These are phyloP conservation scores for Proisotoma minuta DNA, from an alignment of 2,888 invertebrate species.

Conservation along the genomic window DNA sequence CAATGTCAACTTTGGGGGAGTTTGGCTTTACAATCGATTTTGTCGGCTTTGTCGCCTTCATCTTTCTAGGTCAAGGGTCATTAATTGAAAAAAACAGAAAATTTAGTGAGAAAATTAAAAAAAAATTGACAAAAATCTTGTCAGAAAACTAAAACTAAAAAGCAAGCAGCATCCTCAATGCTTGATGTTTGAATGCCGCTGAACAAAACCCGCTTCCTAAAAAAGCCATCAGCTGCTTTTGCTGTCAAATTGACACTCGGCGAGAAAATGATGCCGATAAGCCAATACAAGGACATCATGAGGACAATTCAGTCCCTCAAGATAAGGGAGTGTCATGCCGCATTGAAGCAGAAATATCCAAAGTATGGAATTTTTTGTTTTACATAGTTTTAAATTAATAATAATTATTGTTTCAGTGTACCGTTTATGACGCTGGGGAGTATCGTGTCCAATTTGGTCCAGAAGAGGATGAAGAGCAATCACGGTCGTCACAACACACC, in stretches of 20 bases:
- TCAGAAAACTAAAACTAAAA: no score
- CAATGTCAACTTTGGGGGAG: slow-evolving; percentile 1
- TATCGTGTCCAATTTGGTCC: slow-evolving; percentile 64
- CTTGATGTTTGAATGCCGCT: no score
- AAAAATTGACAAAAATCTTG: no score
- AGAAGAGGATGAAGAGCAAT: slow-evolving; percentile 61
- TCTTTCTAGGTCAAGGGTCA: no score
- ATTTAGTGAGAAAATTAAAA: no score
- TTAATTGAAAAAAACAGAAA: no score
- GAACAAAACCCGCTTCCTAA: no score
- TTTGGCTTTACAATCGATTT: no score
- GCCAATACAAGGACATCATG: slow-evolving; percentile 39
- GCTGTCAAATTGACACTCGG: no score
- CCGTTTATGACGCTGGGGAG: slow-evolving; percentile 63
- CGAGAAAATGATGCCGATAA: slow-evolving; percentile 41
- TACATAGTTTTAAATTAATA: slow-evolving; percentile 10
- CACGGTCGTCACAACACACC: slow-evolving; percentile 60
- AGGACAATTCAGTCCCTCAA: slow-evolving; percentile 34
- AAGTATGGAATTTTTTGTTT: slow-evolving; percentile 28
- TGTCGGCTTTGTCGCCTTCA: no score
- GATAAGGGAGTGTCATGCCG: slow-evolving; percentile 33
- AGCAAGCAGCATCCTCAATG: no score
- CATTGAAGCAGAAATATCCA: slow-evolving; percentile 41
- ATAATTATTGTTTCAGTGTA: slow-evolving; percentile 53
- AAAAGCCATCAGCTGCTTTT: no score